Evolutionary conservation across 1,140 invertebrate species (phyloP), one percentile per base, ranked within the genome.

Genomic region (Calliopsis andreniformis): DNA sequence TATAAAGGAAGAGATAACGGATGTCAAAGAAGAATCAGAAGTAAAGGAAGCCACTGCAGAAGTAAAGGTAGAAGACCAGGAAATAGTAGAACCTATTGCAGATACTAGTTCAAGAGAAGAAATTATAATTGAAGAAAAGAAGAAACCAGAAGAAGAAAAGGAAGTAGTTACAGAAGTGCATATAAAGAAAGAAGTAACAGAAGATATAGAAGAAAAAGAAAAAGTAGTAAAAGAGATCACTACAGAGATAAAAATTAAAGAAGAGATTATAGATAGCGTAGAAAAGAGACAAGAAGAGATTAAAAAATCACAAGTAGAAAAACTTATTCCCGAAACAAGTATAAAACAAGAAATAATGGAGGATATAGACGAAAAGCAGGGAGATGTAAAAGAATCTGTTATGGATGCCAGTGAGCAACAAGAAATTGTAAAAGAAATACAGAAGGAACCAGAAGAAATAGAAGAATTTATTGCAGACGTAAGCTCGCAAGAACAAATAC

Each of bases 311-410:
- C n/a, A n/a, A 5, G 0, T 32, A 5, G 4, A 47, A 20, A 4
- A 32, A 47, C 0, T 2, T n/a, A 0, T 0, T 3, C 14, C 16
- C 6, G 30, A 39, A 1, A 0, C 1, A 25, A 23, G 10, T 1
- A 3, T 28, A 23, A 7, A 69, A 47, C 2, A 42, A 2, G 14
- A 28, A 14, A 23, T 59, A 62, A 69, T n/a, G 39, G 23, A 71
- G 8, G 8, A 71, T 45, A 51, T 14, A 43, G 30, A 53, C 43
- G 45, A 53, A 59, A 53, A 14, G 32, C 69, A 20, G 32, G 28
- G 58, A 42, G n/a, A 69, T 18, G 35, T 45, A 39, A 35, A 78
- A 64, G 18, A 58, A 28, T 16, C 12, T 43, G 16, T 6, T 16
- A n/a, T 3, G n/a, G 28, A 42, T 0, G n/a, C 8, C 18, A 25